phyloP scores from a whole-genome alignment of 1,140 invertebrate genomes.

The Wiebesia pumilae region DNA sequence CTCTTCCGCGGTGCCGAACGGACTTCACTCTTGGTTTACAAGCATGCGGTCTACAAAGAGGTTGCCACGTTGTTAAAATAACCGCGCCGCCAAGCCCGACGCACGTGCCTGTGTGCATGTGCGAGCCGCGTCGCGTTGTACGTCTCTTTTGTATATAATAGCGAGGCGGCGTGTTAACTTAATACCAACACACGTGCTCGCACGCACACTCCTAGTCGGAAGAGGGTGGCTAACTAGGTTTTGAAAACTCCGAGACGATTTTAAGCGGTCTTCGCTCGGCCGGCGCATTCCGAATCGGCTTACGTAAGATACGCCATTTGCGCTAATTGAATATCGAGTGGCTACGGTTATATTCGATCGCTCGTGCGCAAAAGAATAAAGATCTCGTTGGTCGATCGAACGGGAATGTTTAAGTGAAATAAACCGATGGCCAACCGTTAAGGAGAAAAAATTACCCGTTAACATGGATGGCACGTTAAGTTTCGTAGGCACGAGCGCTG shows the following conservation, averaged over 20 bases:
- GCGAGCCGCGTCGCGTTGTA: no score
- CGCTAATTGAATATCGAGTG: neutral
- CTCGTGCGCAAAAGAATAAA: no score
- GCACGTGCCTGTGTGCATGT: constrained; percentile 56
- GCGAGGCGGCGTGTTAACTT: neutral
- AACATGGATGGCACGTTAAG: no score
- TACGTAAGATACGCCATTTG: neutral
- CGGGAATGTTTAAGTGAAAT: neutral
- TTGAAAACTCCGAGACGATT: neutral
- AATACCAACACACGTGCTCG: neutral
- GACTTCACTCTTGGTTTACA: constrained; percentile 75
- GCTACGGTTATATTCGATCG: neutral
- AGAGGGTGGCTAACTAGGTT: neutral
- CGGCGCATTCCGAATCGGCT: neutral
- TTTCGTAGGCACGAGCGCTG: no score
- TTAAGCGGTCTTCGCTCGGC: neutral
- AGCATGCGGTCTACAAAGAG: constrained; percentile 75
- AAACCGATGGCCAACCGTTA: neutral
- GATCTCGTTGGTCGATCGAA: neutral
- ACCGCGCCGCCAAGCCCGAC: constrained; percentile 68
- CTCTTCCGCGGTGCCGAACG: constrained; percentile 64
- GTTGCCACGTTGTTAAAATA: constrained; percentile 76
- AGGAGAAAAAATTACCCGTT: neutral
- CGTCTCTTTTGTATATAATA: constrained; percentile 26
- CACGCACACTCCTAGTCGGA: neutral